Percentiles rank a stretch among this genome's conserved stretches.
Evolutionary conservation across 2,888 invertebrate species (phyloP).

Genomic region (Acronicta leporina): DNA sequence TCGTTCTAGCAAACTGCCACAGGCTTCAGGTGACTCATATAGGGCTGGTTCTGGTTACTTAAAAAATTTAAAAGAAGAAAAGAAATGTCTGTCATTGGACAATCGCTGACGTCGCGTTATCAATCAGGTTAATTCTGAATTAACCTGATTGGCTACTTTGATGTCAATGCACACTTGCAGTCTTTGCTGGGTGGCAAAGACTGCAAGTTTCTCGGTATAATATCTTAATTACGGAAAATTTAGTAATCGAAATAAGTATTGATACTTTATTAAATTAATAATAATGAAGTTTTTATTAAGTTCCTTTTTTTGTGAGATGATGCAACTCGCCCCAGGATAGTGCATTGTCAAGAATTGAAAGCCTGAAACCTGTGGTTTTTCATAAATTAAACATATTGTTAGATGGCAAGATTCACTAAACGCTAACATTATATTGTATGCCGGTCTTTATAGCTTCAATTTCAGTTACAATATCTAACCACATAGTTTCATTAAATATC

Average conservation of each 20-base stretch:
- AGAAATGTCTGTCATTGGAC: neutral
- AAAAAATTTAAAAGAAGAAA: too few relatives aligned
- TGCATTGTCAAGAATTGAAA: conserved; percentile 15
- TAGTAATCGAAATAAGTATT: too few relatives aligned
- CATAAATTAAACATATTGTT: conserved; percentile 75
- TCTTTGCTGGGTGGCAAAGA: neutral
- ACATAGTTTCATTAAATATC: conserved; percentile 44
- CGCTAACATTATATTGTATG: conserved; percentile 83
- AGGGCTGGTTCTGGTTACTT: too few relatives aligned
- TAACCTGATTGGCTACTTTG: neutral
- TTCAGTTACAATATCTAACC: conserved; percentile 47
- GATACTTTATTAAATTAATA: too few relatives aligned
- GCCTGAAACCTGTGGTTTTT: conserved; percentile 67
- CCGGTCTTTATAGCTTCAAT: conserved; percentile 41
- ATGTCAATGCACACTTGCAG: neutral
- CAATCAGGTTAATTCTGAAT: too few relatives aligned
- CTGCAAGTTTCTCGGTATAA: too few relatives aligned
- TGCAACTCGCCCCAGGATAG: too few relatives aligned
- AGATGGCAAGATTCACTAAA: conserved; percentile 87
- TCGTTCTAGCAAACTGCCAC: conserved; percentile 70
- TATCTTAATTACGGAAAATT: too few relatives aligned
- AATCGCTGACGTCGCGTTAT: neutral
- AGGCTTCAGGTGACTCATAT: conserved; percentile 60
- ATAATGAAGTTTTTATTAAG: too few relatives aligned
- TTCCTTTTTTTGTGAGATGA: too few relatives aligned